Percentiles rank a stretch among this genome's conserved stretches.
phyloP scores from a whole-genome alignment of 2,888 invertebrate genomes.

The Napeogenes inachia region DNA sequence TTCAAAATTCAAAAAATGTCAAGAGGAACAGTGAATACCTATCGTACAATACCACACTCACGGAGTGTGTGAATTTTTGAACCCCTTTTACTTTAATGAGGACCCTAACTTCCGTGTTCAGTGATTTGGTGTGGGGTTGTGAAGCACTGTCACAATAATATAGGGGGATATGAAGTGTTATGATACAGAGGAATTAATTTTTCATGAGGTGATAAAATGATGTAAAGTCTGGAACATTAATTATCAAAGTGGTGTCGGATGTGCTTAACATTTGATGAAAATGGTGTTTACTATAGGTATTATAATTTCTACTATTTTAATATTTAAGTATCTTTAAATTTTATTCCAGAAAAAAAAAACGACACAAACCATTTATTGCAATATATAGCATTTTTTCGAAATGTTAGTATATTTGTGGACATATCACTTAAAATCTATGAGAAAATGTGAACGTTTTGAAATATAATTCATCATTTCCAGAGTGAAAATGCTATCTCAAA shows the following conservation, averaged over 20 bases:
- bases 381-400: too few relatives aligned
- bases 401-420: too few relatives aligned
- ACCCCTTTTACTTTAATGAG: constrained; percentile 30
- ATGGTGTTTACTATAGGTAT: too few relatives aligned
- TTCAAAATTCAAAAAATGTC: constrained; percentile 23
- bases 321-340: too few relatives aligned
- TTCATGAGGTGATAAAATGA: background rate
- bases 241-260: too few relatives aligned
- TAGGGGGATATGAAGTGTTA: constrained; percentile 2
- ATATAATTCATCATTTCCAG: constrained; percentile 34
- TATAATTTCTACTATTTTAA: too few relatives aligned
- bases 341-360: too few relatives aligned
- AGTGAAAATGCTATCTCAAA: constrained; percentile 41
- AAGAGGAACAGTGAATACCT: constrained; percentile 26
- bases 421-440: background rate
- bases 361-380: too few relatives aligned
- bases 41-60: constrained; percentile 25
- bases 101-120: constrained; percentile 27
- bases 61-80: constrained; percentile 26
- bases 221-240: too few relatives aligned
- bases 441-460: constrained; percentile 16
- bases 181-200: background rate
- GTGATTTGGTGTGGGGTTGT: constrained; percentile 25
- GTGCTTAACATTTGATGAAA: too few relatives aligned
- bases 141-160: background rate